A percentile compares a stretch with the other conserved stretches of the same genome.
Evolutionary conservation across 2,113 vertebrate species (phyloP).

Genomic region (Symphodus melops): DNA sequence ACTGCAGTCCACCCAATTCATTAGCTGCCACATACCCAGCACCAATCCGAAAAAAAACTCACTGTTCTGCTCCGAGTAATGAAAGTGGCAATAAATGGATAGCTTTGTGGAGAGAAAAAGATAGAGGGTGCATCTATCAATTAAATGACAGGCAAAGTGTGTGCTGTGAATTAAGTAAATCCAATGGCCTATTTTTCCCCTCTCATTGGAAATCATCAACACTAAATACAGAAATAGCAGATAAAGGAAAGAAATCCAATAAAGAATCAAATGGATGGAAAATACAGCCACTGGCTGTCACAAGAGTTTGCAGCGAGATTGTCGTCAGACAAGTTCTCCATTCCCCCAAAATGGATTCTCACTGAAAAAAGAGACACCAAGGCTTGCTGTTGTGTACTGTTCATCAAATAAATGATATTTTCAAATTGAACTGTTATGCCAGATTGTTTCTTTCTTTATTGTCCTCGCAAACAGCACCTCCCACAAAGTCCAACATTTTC

Average conservation of each 20-base stretch:
- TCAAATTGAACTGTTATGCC: constrained; percentile 62
- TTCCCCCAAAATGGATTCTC: constrained; percentile 47
- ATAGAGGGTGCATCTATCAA: constrained; percentile 63
- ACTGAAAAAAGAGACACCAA: constrained; percentile 24
- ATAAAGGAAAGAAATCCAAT: constrained; percentile 71
- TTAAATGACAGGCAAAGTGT: constrained; percentile 67
- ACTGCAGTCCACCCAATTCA: constrained; percentile 58
- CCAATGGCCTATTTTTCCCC: constrained; percentile 62
- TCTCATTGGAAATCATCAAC: constrained; percentile 74
- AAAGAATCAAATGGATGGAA: constrained; percentile 62
- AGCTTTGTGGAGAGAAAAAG: constrained; percentile 44
- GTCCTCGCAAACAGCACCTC: constrained; percentile 50
- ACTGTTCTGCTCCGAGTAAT: constrained; percentile 56
- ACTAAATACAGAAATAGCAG: constrained; percentile 70
- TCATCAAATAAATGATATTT: constrained; percentile 60
- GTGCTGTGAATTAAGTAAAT: constrained; percentile 70
- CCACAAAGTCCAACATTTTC: constrained; percentile 54
- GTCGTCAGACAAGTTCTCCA: constrained; percentile 40
- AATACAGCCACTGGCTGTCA: constrained; percentile 62
- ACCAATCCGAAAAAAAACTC: constrained; percentile 62
- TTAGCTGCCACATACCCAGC: constrained; percentile 57
- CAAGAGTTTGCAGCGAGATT: constrained; percentile 58
- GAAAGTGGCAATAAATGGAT: constrained; percentile 69
- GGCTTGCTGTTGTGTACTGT: constrained; percentile 38
- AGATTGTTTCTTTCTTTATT: constrained; percentile 62